phyloP scores from a whole-genome alignment of 2,113 vertebrate species.

The Xenopus laevis region DNA sequence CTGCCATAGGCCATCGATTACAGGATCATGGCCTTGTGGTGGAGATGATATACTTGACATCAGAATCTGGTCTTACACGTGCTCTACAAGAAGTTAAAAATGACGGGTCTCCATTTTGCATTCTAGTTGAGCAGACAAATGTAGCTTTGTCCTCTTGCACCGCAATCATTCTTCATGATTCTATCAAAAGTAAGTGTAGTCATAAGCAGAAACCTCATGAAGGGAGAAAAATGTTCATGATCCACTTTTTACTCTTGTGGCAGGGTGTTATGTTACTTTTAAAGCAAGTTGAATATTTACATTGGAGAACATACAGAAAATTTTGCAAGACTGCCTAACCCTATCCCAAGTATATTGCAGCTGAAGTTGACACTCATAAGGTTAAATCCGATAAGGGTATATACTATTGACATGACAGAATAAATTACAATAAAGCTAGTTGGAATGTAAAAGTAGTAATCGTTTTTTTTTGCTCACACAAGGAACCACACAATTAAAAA shows the following conservation, averaged over 20 bases:
- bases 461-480: background rate
- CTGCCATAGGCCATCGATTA: constrained; percentile 70
- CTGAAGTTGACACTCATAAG: too few relatives aligned
- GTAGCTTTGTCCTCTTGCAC: constrained; percentile 69
- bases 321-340: too few relatives aligned
- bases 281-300: background rate
- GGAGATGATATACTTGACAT: constrained; percentile 72
- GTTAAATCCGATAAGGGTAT: too few relatives aligned
- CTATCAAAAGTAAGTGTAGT: constrained; percentile 76
- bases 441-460: too few relatives aligned
- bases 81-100: constrained; percentile 74
- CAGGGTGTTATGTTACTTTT: background rate
- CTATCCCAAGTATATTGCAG: too few relatives aligned
- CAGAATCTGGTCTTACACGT: constrained; percentile 63
- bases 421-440: too few relatives aligned
- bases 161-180: constrained; percentile 73
- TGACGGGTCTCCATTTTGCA: constrained; percentile 71
- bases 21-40: constrained; percentile 69
- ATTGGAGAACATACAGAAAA: too few relatives aligned
- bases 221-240: constrained; percentile 21
- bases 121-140: constrained; percentile 74
- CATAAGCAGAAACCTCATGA: constrained; percentile 39
- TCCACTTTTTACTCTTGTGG: background rate
- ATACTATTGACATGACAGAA: too few relatives aligned
- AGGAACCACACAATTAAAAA: too few relatives aligned